Base-by-base conservation (phyloP, 2,113 vertebrate species). In the Aldabrachelys gigantea region DNA sequence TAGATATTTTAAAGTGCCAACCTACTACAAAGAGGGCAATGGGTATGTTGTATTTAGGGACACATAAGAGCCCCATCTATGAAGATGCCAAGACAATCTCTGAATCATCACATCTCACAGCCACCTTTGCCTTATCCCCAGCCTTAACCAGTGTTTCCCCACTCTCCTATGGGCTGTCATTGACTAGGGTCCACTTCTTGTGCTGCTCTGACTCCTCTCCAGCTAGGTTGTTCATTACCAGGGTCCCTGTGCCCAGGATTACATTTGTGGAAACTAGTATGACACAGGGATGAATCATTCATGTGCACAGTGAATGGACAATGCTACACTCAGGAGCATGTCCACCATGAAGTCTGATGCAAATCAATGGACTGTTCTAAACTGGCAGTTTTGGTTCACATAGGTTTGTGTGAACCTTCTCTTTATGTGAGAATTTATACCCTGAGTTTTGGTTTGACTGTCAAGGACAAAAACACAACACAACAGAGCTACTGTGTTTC, bases 171-270 rank as follows among this genome's bases (percentile, higher is more conserved):
- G 3, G 54, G 5, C 3, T 16, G 17, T 82, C 1, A 0, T 3
- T 0, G 0, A 0, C 1, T n/a, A 8, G 41, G 57, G 89, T 11
- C n/a, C 2, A 1, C 0, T 6, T 1, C 0, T 0, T 2, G 2
- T n/a, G 65, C 14, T 11, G n/a, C 0, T 13, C 21, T 25, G 8
- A 59, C 9, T 65, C 10, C 50, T 85, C 69, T 24, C 11, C 41
- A 56, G 4, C 10, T 86, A n/a, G 14, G 76, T 16, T 31, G 80
- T 6, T 5, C 16, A n/a, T 49, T 31, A 52, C 29, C 49, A 21
- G 44, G 29, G 27, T 52, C 49, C 17, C 49, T 8, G 10, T 22
- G 31, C 49, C 49, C 10, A 35, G 29, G 22, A 44, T 44, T 44
- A 47, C 22, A 41, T 24, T 27, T 44, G 22, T 27, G 10, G 38